Conservation (phyloP, 2,797 vertebrate species). For the Protonibea diacanthus region DNA sequence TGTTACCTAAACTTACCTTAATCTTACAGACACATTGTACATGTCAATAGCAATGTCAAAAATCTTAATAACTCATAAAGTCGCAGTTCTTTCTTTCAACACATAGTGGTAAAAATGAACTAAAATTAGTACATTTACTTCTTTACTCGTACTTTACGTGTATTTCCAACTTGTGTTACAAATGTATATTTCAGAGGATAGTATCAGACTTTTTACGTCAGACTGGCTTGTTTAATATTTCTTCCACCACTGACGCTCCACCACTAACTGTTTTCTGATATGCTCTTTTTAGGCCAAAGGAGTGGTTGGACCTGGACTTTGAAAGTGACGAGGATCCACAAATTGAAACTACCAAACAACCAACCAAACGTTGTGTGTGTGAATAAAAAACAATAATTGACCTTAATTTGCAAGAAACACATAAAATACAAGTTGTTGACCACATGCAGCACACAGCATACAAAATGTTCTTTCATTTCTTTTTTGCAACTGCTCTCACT, state of each 20-base stretch:
- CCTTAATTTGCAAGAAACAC: neutral
- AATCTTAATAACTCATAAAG: neutral
- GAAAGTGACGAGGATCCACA: neutral
- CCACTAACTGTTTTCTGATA: constrained; percentile 25
- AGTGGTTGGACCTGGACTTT: constrained; percentile 11
- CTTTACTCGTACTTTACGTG: neutral
- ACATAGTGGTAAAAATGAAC: neutral
- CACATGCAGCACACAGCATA: neutral
- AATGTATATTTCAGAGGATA: neutral
- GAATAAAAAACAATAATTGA: too few species aligned
- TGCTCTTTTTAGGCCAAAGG: constrained; percentile 57
- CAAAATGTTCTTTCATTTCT: neutral
- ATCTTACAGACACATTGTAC: neutral
- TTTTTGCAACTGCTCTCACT: neutral
- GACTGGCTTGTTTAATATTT: neutral
- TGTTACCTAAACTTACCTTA: too few species aligned
- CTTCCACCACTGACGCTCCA: neutral
- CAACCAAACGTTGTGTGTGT: neutral
- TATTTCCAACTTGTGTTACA: neutral
- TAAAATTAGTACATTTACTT: neutral
- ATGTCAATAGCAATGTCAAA: too few species aligned
- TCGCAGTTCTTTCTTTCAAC: neutral
- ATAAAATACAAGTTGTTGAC: neutral
- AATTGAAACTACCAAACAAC: neutral
- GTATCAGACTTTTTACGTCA: neutral